A percentile compares a stretch with the other conserved stretches of the same genome.
These are phyloP conservation scores for Thalassarche chlororhynchos DNA, from an alignment of 2,113 vertebrate genomes.

Conservation along the genomic window DNA sequence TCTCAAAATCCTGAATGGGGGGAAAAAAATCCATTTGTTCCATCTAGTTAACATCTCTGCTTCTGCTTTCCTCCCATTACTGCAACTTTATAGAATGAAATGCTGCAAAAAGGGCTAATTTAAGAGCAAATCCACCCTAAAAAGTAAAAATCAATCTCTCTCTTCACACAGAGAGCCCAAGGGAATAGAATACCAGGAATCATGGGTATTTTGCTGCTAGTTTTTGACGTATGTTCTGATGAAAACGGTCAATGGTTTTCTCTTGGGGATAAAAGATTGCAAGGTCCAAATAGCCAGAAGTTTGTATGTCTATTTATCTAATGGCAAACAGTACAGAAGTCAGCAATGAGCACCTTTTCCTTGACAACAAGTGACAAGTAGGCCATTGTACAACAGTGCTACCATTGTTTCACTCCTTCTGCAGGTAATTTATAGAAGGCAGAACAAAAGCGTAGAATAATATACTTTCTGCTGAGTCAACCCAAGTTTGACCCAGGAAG, in stretches of 20 bases:
- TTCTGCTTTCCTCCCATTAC: background rate
- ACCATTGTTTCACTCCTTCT: background rate
- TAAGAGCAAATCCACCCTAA: slow-evolving; percentile 53
- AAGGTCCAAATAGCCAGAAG: background rate
- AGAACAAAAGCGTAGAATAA: background rate
- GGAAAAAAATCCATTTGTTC: background rate
- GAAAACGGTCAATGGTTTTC: slow-evolving; percentile 51
- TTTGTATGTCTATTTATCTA: slow-evolving; percentile 45
- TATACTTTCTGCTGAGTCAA: background rate
- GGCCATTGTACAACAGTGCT: background rate
- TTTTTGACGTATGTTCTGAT: slow-evolving; percentile 61
- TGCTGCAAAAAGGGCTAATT: slow-evolving; percentile 9
- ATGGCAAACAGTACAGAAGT: slow-evolving; percentile 8
- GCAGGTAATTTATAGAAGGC: background rate
- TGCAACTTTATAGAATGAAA: slow-evolving; percentile 1
- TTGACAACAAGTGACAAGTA: background rate
- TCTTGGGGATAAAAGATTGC: slow-evolving; percentile 26
- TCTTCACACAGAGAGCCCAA: background rate
- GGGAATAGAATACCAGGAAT: background rate
- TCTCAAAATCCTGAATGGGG: background rate
- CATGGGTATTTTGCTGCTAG: slow-evolving; percentile 34
- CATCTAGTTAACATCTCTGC: background rate
- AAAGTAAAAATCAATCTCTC: slow-evolving; percentile 63
- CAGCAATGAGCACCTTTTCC: slow-evolving; percentile 16
- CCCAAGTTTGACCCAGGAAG: background rate